Base-by-base conservation (phyloP, 2,888 invertebrate species). In the Cephalotes varians region DNA sequence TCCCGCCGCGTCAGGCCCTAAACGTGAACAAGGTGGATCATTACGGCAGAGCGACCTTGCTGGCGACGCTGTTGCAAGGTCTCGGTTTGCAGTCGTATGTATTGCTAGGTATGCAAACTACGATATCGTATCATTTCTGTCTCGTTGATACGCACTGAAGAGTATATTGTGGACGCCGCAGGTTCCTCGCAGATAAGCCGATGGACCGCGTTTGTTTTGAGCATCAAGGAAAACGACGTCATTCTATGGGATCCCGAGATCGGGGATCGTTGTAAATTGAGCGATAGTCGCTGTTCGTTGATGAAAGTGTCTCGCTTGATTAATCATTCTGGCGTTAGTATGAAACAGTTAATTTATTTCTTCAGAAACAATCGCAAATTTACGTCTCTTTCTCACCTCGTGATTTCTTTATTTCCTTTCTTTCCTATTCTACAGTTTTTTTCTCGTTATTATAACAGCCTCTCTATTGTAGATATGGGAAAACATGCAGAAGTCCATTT, bases 211-310 rank as follows among this genome's bases (percentile, higher is more conserved):
- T 94, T 92, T 83, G 92, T 93, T 6, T 73, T 94, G 21, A 92
- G 92, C 4, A 85, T 91, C n/a, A 90, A 90, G 12, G 92, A 91
- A 37, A 86, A 87, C 25, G 90, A 87, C 12, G 84, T 87, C 62
- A 83, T 86, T 9, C 81, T 94, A 28, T 94, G 94, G 94, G 94
- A 94, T 86, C 93, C 94, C 9, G 94, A 94, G 83, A 93, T 87
- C 69, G 94, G 94, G 1, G 92, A 92, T 67, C 90, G 88, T 73
- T 93, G 92, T 79, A 91, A 91, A 56, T 82, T 94, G 25, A 90
- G 88, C 28, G 94, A 94, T 34, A 93, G 91, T 77, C 92, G 92
- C n/a, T 94, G 93, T 77, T 88, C 94, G 9, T 83, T 94, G 47
- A 91, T 93, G 25, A 93, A 90, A 77, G 92, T 93, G 40, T 91